phyloP scores from a whole-genome alignment of 2,888 invertebrate genomes.

The Megaustenia siamemsis region DNA sequence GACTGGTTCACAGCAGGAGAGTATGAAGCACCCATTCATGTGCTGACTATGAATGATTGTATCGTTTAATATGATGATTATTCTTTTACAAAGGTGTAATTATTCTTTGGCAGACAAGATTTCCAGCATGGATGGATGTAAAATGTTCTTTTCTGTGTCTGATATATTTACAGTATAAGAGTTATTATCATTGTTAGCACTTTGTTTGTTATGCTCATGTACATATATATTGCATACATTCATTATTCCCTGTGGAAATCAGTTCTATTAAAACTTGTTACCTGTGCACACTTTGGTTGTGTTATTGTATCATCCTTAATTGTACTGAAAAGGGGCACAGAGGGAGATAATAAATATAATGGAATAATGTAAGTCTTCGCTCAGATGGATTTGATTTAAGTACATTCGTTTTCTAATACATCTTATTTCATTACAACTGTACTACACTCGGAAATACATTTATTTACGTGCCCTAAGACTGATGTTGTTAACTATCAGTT shows the following conservation, averaged over 20 bases:
- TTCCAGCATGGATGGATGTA: not conserved
- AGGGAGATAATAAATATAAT: no score
- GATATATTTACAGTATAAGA: not conserved
- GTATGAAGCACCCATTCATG: not conserved
- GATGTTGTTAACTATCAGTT: no score
- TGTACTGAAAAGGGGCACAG: no score
- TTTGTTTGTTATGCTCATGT: not conserved
- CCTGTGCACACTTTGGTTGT: not conserved
- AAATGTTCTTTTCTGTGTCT: not conserved
- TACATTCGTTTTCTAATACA: no score
- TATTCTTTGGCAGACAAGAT: not conserved
- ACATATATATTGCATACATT: not conserved
- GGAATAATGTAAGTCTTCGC: no score
- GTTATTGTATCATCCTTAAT: not conserved
- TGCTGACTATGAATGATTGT: not conserved
- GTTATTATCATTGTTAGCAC: not conserved
- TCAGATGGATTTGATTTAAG: no score
- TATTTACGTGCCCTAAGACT: no score
- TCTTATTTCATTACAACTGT: no score
- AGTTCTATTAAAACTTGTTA: slow-evolving; percentile 3
- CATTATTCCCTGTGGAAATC: not conserved
- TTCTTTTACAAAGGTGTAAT: not conserved
- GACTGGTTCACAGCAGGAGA: not conserved
- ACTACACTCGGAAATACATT: no score
- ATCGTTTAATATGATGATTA: not conserved